Evolutionary conservation across 2,113 vertebrate genomes (phyloP), one percentile per base, ranked within the genome.

Genomic region (Muntiacus muntjak): DNA sequence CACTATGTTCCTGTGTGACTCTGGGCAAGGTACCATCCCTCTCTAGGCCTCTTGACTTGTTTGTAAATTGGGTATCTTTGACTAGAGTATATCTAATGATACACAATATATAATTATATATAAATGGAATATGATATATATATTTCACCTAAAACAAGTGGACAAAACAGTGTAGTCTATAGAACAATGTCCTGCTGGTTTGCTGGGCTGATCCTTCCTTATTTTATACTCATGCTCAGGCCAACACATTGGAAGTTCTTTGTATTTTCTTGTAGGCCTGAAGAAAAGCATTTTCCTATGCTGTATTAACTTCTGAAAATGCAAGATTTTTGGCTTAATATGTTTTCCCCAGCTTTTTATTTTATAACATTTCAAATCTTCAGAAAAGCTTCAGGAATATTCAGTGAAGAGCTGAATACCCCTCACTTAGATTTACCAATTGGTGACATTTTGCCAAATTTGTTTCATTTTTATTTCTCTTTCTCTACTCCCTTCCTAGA

Each of bases 241-340:
- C 21, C 79, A 36, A n/a, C 10, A 47, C 0, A 52, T 40, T 84
- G 62, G 45, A 58, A 84, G 26, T 26, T 52, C n/a, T 64, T 71
- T 16, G 8, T 11, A 43, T 76, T 89, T 81, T 89, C 36, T 36
- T 71, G 6, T 40, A 87, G 14, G n/a, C 76, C 15, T 64, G 13
- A 89, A 98, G 92, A n/a, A 83, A 95, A 85, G 17, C 52, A 54
- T n/a, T 76, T 84, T 87, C 23, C 5, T 88, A 82, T 93, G 76
- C 28, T 54, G 6, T 58, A 54, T 57, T 93, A 3, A 82, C n/a
- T 40, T 83, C 47, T 45, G 30, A 93, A 95, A 96, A 95, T 90
- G 16, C 7, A 79, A 93, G 54, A 5, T 52, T 97, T 97, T 95
- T 54, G 28, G 19, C 15, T 90, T 87, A 79, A 81, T 52, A 58